Percentiles rank a stretch among this genome's conserved stretches.
These are phyloP conservation scores for Lagopus muta DNA, from an alignment of 2,113 vertebrate genomes.

Conservation along the genomic window DNA sequence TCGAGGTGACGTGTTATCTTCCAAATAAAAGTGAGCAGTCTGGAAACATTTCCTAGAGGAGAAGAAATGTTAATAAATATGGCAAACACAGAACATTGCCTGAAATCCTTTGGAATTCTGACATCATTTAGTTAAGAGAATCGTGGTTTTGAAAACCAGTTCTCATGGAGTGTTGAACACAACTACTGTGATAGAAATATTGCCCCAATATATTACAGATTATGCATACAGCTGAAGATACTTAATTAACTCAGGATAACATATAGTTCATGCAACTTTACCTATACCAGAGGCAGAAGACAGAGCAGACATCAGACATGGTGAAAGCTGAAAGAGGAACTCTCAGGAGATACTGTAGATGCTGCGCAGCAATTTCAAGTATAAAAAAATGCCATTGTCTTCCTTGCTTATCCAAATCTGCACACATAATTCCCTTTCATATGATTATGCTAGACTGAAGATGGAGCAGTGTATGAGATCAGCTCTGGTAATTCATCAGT, in stretches of 20 bases:
- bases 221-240: neutral
- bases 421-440: neutral
- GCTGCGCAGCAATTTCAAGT: neutral
- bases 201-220: neutral
- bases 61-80: conserved; percentile 32
- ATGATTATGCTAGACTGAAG: neutral
- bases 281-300: conserved; percentile 55
- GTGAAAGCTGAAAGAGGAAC: neutral
- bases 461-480: neutral
- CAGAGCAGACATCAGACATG: conserved; percentile 23
- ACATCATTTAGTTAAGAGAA: neutral
- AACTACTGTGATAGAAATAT: neutral
- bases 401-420: neutral
- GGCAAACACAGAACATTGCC: neutral
- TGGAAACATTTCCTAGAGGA: conserved; percentile 94
- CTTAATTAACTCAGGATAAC: neutral
- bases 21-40: conserved; percentile 97
- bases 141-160: neutral
- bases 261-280: conserved; percentile 56
- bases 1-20: conserved; percentile 90
- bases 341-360: conserved; percentile 16
- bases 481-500: neutral
- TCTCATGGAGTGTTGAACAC: neutral
- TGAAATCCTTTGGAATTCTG: neutral
- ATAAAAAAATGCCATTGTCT: neutral